Evolutionary conservation across 2,797 vertebrate genomes (phyloP), one percentile per base, ranked within the genome.

Genomic region (Manis crassicaudata): DNA sequence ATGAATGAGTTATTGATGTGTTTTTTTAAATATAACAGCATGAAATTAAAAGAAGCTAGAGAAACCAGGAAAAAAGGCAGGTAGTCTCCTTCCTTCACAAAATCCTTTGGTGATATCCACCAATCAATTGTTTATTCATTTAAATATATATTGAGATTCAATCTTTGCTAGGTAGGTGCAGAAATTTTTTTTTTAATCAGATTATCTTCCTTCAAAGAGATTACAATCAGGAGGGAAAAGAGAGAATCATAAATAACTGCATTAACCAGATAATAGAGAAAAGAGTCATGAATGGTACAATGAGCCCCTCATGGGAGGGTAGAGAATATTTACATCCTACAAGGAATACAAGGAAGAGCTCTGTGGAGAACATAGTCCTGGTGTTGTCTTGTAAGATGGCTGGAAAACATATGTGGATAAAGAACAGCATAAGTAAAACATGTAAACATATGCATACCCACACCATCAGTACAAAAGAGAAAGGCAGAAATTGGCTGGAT

Each of bases 101-200:
- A 60, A 65, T 16, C 7, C 23, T 77, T 85, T 80, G 12, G 76
- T 6, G 32, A 94, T n/a, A 67, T 40, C 23, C 65, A 60, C 6
- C 23, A 32, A 65, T 60, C 4, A 18, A 23, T 23, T 82, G 5
- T 76, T 85, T 46, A 60, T 37, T 56, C 37, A 86, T 65, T 86
- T 63, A 95, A 68, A 89, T 43, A 23, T 83, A 60, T 73, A 63
- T 70, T 82, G 76, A 75, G n/a, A 32, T 90, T 72, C 56, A 72
- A 12, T 86, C 23, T 52, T 88, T 46, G 13, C 40, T 83, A 80
- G 20, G 63, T 86, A 85, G 46, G 25, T 29, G 2, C 29, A 94
- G 8, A 32, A 29, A 6, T 50, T 50, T 46, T 46, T 46, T 46
- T 46, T 16, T 60, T 76, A 63, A 60, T 60, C 16, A 54, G 25